Percentiles rank a stretch among this genome's conserved stretches.
Conservation (phyloP, 2,888 invertebrate genomes). For the Catonia carolina region DNA sequence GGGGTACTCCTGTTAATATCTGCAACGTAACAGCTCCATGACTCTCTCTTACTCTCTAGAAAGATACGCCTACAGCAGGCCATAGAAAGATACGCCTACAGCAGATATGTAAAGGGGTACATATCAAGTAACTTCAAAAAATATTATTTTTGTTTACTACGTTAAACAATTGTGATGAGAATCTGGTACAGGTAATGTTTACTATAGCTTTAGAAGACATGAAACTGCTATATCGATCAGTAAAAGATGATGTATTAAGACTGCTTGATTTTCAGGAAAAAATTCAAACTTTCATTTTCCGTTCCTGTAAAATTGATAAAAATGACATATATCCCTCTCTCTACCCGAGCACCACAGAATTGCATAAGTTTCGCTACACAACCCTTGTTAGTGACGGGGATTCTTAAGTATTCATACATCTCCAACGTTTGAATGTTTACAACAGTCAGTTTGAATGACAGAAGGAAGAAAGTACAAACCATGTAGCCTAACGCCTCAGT, state of each 20-base stretch:
- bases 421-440: too few species aligned
- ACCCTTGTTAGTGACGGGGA: too few species aligned
- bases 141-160: neutral
- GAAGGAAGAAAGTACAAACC: too few species aligned
- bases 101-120: neutral
- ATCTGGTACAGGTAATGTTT: neutral
- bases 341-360: constrained; percentile 2
- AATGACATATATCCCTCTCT: neutral
- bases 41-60: too few species aligned
- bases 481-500: too few species aligned
- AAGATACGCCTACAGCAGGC: too few species aligned
- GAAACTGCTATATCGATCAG: neutral
- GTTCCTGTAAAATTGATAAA: neutral
- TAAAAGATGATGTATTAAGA: neutral
- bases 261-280: constrained; percentile 1
- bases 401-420: too few species aligned
- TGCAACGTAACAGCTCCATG: too few species aligned
- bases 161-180: neutral
- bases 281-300: neutral
- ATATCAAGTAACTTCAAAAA: neutral
- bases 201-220: neutral
- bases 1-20: too few species aligned
- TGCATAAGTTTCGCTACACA: too few species aligned
- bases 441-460: too few species aligned
- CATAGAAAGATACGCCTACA: too few species aligned